Percentiles rank a stretch among this genome's conserved stretches.
Evolutionary conservation across 1,140 invertebrate species (phyloP).

Genomic region (Nasonia vitripennis): DNA sequence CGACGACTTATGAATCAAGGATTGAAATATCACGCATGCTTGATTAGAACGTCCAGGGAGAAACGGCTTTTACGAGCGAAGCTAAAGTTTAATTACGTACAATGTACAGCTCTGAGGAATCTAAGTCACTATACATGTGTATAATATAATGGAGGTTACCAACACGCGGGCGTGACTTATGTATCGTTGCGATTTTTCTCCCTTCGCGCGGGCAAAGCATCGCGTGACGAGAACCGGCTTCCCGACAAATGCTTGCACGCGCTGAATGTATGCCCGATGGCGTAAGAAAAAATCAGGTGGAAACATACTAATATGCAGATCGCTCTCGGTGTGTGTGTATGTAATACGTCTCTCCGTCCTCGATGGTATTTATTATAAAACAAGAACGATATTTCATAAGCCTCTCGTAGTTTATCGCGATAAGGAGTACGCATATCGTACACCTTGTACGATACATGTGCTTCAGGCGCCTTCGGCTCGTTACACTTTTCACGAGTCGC

Average conservation of each 20-base stretch:
- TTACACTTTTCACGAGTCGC: not conserved
- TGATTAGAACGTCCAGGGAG: not conserved
- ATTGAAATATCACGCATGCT: not conserved
- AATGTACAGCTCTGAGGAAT: not conserved
- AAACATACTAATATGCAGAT: slow-evolving; percentile 19
- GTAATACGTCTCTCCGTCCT: not conserved
- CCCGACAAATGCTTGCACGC: slow-evolving; percentile 18
- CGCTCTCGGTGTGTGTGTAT: not conserved
- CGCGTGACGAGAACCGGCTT: slow-evolving; percentile 18
- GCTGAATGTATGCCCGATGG: not conserved
- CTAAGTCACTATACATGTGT: not conserved
- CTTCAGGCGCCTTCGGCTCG: not conserved
- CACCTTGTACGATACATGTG: not conserved
- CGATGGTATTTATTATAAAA: not conserved
- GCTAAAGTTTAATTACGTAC: not conserved
- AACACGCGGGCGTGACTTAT: not conserved
- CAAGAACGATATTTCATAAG: slow-evolving; percentile 29
- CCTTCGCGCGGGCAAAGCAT: not conserved
- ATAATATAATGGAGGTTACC: not conserved
- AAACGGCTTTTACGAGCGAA: not conserved
- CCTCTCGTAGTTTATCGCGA: slow-evolving; percentile 4
- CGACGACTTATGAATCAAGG: not conserved
- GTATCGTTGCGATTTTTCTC: not conserved
- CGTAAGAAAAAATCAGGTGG: not conserved
- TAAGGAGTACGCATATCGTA: slow-evolving; percentile 5